These are phyloP conservation scores for Mesoclemmys tuberculata DNA, from an alignment of 2,113 vertebrate species.

Conservation along the genomic window DNA sequence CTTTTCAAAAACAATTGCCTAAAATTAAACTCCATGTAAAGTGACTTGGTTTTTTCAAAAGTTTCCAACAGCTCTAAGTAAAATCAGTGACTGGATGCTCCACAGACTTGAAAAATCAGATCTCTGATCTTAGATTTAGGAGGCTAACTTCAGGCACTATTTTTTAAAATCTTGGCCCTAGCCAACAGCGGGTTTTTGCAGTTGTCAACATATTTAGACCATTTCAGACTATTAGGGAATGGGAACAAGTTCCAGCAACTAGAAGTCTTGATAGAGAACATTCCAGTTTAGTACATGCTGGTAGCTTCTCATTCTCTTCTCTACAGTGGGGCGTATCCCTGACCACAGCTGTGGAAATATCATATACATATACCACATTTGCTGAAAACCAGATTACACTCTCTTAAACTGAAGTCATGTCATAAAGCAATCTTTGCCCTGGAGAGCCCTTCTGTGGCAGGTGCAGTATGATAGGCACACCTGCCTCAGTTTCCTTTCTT, in stretches of 20 bases:
- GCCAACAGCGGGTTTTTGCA: background rate
- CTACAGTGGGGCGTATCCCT: background rate
- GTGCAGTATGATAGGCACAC: background rate
- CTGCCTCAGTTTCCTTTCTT: background rate
- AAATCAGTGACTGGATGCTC: background rate
- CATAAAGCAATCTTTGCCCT: background rate
- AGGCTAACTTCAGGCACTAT: background rate
- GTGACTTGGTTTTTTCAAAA: background rate
- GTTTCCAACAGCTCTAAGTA: background rate
- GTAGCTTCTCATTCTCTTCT: background rate
- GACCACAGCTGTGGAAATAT: constrained; percentile 17
- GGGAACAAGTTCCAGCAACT: constrained; percentile 3
- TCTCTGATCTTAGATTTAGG: background rate
- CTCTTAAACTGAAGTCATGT: background rate
- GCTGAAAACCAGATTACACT: background rate
- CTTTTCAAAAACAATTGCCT: background rate
- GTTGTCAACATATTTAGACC: background rate
- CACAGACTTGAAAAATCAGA: background rate
- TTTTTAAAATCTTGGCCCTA: background rate
- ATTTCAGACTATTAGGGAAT: background rate
- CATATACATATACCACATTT: background rate
- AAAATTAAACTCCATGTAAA: background rate
- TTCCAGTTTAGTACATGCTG: background rate
- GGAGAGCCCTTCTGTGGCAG: background rate
- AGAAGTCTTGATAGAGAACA: background rate